Base-by-base conservation (phyloP, 2,797 vertebrate genomes). In the Bradypus variegatus region DNA sequence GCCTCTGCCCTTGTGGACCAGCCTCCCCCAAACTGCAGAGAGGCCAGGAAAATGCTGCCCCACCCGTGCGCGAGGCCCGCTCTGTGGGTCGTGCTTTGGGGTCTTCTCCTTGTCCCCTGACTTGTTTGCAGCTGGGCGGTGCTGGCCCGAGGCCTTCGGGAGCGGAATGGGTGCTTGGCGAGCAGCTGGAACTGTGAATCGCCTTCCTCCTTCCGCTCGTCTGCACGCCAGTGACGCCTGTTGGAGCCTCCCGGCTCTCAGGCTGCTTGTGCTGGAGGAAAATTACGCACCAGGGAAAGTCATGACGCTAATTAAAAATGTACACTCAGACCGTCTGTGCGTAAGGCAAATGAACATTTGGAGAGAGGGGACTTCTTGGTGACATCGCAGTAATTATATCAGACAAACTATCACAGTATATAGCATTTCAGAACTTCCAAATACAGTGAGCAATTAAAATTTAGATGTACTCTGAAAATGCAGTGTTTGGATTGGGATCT, bases 231-330 rank as follows among this genome's bases (percentile, higher is more conserved):
- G 6, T n/a, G 31, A 23, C n/a, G 25, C 9, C 0, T 48, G 8
- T 53, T 93, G 36, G 33, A 81, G n/a, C 89, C 76, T 25, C 38
- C 62, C 67, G 55, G 76, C 21, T 0, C 73, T 67, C 65, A 31
- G 48, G 8, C 64, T 9, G 1, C 36, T 72, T 7, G 65, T 38
- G 27, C 88, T 55, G 41, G 55, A 80, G 70, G 55, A 81, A 75
- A 93, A 88, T 67, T 55, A 18, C 45, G 84, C 67, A 4, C 55
- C 18, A 0, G 11, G 89, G 92, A 91, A 11, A n/a, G 18, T 62
- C 87, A 94, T 55, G 94, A 77, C 53, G 62, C 23, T 89, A 78
- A 91, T 93, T 95, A 89, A 89, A 95, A 91, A 89, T 4, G 7
- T 45, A 45, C 55, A 75, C 86, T 88, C 76, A 50, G 50, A 86